Percentiles rank a stretch among this genome's conserved stretches.
These are phyloP conservation scores for Cephus rjabovi DNA, from an alignment of 2,888 invertebrate species.

Conservation along the genomic window DNA sequence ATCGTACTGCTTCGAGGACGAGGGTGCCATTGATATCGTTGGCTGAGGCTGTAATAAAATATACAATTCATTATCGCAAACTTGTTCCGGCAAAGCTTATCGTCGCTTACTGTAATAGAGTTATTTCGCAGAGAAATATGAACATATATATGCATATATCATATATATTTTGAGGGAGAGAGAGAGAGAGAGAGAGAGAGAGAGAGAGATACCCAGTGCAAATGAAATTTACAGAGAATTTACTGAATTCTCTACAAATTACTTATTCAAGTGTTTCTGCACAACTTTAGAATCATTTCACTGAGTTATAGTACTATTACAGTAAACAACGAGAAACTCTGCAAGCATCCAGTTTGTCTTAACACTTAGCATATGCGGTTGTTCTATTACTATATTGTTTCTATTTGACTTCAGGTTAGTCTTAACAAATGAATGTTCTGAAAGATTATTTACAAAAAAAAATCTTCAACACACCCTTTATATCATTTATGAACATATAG, in stretches of 20 bases:
- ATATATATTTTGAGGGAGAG: neutral
- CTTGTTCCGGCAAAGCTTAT: constrained; percentile 55
- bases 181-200: neutral
- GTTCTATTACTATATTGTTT: neutral
- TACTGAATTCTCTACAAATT: neutral
- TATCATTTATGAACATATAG: neutral
- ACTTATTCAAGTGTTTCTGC: neutral
- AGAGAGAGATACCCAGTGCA: neutral
- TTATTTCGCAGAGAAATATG: neutral
- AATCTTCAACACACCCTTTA: neutral
- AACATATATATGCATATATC: neutral
- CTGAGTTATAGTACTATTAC: constrained; percentile 30
- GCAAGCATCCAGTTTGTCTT: constrained; percentile 26
- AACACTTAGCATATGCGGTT: neutral
- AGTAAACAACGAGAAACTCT: constrained; percentile 54
- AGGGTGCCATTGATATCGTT: constrained; percentile 59
- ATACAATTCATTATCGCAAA: constrained; percentile 55
- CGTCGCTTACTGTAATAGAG: constrained; percentile 43
- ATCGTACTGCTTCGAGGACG: constrained; percentile 59
- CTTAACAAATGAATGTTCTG: neutral
- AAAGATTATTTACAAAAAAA: neutral
- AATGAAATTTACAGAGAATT: neutral
- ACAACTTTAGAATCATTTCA: neutral
- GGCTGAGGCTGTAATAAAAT: constrained; percentile 58
- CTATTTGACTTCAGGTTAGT: neutral